Evolutionary conservation across 2,113 vertebrate species (phyloP), one percentile per base, ranked within the genome.

Genomic region (Lichenostomus cassidix): DNA sequence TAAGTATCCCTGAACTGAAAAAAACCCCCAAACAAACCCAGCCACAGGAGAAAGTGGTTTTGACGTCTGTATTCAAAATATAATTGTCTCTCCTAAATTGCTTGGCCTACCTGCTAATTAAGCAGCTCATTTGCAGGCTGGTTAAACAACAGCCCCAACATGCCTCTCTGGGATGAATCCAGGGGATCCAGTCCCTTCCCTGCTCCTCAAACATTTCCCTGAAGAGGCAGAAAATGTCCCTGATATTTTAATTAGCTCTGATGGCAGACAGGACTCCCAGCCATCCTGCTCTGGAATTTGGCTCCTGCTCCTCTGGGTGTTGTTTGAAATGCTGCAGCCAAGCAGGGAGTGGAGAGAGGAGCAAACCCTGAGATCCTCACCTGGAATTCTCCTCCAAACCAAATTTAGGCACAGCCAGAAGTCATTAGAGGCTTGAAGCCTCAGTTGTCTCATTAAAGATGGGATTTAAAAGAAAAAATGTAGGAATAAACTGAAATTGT

Each of bases 231-330:
- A 75, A 56, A 58, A 67, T n/a, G 58, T 52, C 69, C 62, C 44
- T 27, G 24, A n/a, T n/a, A n/a, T n/a, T n/a, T n/a, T n/a, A n/a
- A n/a, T 8, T 7, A 3, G 9, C 1, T 29, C 5, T 10, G 50
- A 1, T 13, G 39, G 11, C 39, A 39, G 39, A 39, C 39, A 39
- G 80, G 11, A 42, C 16, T 28, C 12, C 7, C 2, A 35, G 83
- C 28, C 47, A 88, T 3, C 0, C 14, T 65, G 46, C 52, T 70
- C 81, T 69, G 47, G 18, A 77, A n/a, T 7, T 2, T 11, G 1
- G 17, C 23, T 25, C 33, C 49, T 13, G 27, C 33, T 35, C 9
- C 24, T n/a, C 20, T 56, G 50, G 68, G 56, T 1, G 3, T 15
- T 71, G 39, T 39, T 4, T 83, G 35, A 22, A 15, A 60, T 21